Percentiles rank a stretch among this genome's conserved stretches.
These are phyloP conservation scores for human DNA, from an alignment of 2,113 vertebrate genomes.

Conservation along the genomic window DNA sequence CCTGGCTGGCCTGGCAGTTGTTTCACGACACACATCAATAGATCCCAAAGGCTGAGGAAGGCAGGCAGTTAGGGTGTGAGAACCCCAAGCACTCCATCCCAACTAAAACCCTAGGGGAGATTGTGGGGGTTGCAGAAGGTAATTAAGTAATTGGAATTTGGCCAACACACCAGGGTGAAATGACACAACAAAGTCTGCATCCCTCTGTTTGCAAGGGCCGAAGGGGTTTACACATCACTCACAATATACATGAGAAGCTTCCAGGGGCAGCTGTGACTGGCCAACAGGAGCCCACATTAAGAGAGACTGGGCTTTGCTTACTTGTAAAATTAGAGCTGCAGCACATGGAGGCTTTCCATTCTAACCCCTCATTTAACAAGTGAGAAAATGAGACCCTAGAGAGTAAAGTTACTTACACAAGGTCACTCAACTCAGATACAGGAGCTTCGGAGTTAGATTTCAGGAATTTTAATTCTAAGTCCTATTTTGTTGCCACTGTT, in stretches of 20 bases:
- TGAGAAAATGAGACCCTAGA: rapidly evolving
- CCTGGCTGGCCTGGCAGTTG: neutral
- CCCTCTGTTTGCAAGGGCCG: neutral
- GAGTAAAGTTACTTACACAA: neutral
- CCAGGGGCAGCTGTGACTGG: neutral
- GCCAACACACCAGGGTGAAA: neutral
- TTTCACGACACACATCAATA: neutral
- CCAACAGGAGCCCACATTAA: neutral
- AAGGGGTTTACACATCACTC: constrained; percentile 14
- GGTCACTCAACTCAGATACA: neutral
- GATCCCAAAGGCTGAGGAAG: neutral
- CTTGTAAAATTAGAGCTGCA: neutral
- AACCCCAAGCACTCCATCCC: neutral
- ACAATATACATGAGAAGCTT: neutral
- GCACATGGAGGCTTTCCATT: neutral
- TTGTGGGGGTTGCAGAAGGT: neutral
- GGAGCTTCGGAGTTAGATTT: neutral
- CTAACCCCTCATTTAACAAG: neutral
- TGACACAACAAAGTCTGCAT: neutral
- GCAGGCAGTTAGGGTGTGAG: neutral
- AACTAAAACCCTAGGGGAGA: neutral
- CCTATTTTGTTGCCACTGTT: neutral
- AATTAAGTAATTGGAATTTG: neutral
- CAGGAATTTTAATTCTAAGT: neutral
- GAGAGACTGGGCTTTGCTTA: neutral